Evolutionary conservation across 1,140 invertebrate genomes (phyloP).

Genomic region (Atta cephalotes): DNA sequence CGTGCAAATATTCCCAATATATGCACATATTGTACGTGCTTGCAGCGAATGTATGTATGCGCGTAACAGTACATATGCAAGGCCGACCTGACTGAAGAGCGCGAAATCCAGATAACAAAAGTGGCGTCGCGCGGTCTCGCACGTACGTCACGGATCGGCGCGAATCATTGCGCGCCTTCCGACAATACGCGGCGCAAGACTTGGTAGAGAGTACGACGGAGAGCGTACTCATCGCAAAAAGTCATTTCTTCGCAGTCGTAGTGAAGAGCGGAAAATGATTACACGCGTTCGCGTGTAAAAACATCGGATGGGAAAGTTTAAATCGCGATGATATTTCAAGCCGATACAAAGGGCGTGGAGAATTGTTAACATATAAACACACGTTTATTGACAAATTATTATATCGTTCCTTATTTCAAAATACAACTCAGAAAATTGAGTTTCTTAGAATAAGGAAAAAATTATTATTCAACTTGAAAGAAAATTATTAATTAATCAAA

Average conservation of each 20-base stretch:
- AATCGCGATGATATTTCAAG: slow-evolving; percentile 45
- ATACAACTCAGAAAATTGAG: too few relatives aligned
- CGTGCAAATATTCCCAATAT: slow-evolving; percentile 10
- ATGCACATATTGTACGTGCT: neutral
- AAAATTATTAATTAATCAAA: too few relatives aligned
- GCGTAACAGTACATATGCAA: slow-evolving; percentile 12
- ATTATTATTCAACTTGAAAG: too few relatives aligned
- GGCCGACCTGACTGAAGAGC: slow-evolving; percentile 19
- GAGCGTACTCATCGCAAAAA: neutral
- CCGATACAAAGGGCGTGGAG: slow-evolving; percentile 23
- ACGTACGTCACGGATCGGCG: slow-evolving; percentile 41
- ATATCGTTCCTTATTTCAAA: too few relatives aligned
- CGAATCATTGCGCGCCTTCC: slow-evolving; percentile 25
- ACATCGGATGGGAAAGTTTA: slow-evolving; percentile 13
- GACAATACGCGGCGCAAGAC: neutral
- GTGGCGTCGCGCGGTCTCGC: slow-evolving; percentile 66
- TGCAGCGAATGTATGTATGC: neutral
- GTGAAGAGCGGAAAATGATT: slow-evolving; percentile 16
- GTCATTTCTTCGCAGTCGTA: neutral
- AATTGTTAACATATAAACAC: neutral
- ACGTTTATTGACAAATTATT: neutral
- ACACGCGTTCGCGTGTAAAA: slow-evolving; percentile 30
- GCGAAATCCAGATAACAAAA: slow-evolving; percentile 63
- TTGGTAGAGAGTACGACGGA: neutral
- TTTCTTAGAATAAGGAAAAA: too few relatives aligned